phyloP scores from a whole-genome alignment of 2,888 invertebrate species.

The Stenichneumon culpator region DNA sequence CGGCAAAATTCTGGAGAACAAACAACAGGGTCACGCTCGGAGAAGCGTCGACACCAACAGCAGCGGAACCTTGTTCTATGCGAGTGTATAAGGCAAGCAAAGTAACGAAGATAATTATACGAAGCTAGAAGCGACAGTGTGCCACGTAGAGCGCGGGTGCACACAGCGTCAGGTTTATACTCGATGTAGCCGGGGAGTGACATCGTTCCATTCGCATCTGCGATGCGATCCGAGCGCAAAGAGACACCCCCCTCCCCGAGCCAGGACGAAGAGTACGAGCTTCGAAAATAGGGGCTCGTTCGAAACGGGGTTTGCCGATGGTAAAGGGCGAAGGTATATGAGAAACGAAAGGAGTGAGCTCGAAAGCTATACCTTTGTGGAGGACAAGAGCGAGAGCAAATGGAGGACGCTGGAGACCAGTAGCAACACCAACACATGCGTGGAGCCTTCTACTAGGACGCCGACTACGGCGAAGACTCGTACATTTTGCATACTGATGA shows the following conservation, averaged over 20 bases:
- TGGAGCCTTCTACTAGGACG: conserved; percentile 67
- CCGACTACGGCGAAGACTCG: conserved; percentile 67
- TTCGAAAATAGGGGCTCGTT: conserved; percentile 19
- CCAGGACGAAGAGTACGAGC: conserved; percentile 40
- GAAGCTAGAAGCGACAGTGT: conserved; percentile 14
- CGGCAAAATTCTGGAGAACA: background rate
- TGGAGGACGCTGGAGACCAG: conserved; percentile 73
- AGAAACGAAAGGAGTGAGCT: conserved; percentile 53
- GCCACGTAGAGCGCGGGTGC: background rate
- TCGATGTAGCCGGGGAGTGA: conserved; percentile 7
- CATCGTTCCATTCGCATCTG: conserved; percentile 48
- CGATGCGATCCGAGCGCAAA: conserved; percentile 57
- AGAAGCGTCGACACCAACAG: background rate
- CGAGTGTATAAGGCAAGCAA: conserved; percentile 45
- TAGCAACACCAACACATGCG: conserved; percentile 67
- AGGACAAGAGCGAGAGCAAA: conserved; percentile 67
- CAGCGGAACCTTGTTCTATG: background rate
- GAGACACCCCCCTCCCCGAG: conserved; percentile 34
- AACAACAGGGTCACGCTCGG: background rate
- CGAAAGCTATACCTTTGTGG: conserved; percentile 53
- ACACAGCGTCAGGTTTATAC: conserved; percentile 17
- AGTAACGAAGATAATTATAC: conserved; percentile 58
- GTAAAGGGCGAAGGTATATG: conserved; percentile 48
- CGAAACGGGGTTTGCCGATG: conserved; percentile 1
- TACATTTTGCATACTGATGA: conserved; percentile 82